Percentiles rank a stretch among this genome's conserved stretches.
These are phyloP conservation scores for Tursiops truncatus DNA, from an alignment of 2,113 vertebrate genomes.

Conservation along the genomic window DNA sequence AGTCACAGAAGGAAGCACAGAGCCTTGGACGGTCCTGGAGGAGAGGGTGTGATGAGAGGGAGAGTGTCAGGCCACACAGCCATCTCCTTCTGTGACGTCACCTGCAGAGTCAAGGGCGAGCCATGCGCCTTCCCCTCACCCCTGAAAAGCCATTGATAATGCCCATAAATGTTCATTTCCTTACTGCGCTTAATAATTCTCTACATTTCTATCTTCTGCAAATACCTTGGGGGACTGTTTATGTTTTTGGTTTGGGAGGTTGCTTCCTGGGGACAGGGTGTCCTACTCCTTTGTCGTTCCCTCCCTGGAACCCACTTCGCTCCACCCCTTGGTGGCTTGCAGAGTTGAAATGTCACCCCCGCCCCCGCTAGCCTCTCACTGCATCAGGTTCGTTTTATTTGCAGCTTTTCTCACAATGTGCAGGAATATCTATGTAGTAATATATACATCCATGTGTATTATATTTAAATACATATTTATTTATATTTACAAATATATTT, in stretches of 20 bases:
- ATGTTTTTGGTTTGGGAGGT: not conserved
- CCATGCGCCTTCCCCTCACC: not conserved
- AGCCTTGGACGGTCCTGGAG: not conserved
- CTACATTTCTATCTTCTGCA: not conserved
- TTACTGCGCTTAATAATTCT: not conserved
- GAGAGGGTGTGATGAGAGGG: not conserved
- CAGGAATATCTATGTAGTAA: not conserved
- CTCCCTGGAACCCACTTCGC: not conserved
- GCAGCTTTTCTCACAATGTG: not conserved
- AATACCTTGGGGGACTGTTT: not conserved
- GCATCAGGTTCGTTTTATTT: not conserved
- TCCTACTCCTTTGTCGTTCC: not conserved
- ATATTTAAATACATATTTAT: not conserved
- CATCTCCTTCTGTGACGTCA: not conserved
- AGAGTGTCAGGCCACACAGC: not conserved
- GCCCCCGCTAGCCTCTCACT: not conserved
- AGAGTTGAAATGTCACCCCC: not conserved
- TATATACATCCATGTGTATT: no score
- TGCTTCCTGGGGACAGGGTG: not conserved
- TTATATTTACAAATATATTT: not conserved
- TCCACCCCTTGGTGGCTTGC: not conserved
- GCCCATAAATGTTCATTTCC: not conserved
- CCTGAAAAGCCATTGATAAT: not conserved
- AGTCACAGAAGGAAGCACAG: not conserved
- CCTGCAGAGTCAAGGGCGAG: not conserved